Evolutionary conservation across 1,140 invertebrate species (phyloP).

Genomic region (Charaxes varanes): DNA sequence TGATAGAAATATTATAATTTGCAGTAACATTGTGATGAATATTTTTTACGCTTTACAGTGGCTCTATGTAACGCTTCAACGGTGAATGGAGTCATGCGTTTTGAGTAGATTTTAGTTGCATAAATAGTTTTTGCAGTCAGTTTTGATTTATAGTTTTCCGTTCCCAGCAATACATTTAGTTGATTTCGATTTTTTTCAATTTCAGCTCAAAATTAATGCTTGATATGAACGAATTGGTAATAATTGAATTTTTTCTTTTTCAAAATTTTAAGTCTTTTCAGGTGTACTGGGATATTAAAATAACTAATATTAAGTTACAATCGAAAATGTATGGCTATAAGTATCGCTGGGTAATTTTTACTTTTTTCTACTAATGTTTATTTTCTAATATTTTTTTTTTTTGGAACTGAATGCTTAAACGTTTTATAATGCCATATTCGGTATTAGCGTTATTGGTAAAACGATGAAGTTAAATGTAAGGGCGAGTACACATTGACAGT

Average conservation of each 20-base stretch:
- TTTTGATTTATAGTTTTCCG: slow-evolving; percentile 11
- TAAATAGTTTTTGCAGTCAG: slow-evolving; percentile 13
- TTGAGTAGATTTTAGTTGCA: slow-evolving; percentile 28
- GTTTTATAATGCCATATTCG: too few species aligned
- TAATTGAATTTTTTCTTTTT: not conserved
- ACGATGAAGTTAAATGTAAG: too few species aligned
- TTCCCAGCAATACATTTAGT: slow-evolving; percentile 14
- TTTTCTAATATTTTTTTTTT: slow-evolving; percentile 1
- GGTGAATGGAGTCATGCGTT: slow-evolving; percentile 37
- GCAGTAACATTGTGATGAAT: too few species aligned
- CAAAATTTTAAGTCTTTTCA: not conserved
- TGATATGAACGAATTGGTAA: slow-evolving; percentile 4
- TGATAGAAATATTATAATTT: too few species aligned
- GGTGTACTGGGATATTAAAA: not conserved
- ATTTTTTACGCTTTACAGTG: slow-evolving; percentile 15
- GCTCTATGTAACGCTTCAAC: slow-evolving; percentile 34
- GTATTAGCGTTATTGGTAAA: too few species aligned
- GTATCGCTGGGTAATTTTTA: slow-evolving; percentile 14
- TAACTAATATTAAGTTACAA: not conserved
- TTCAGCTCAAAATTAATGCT: slow-evolving; percentile 6
- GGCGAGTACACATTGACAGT: too few species aligned
- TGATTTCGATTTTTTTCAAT: slow-evolving; percentile 3
- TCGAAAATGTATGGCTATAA: slow-evolving; percentile 8
- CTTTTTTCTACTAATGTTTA: slow-evolving; percentile 12
- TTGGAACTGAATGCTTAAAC: slow-evolving; percentile 12